Conservation (phyloP, 2,113 vertebrate genomes). For the Brevimyrus niger region DNA sequence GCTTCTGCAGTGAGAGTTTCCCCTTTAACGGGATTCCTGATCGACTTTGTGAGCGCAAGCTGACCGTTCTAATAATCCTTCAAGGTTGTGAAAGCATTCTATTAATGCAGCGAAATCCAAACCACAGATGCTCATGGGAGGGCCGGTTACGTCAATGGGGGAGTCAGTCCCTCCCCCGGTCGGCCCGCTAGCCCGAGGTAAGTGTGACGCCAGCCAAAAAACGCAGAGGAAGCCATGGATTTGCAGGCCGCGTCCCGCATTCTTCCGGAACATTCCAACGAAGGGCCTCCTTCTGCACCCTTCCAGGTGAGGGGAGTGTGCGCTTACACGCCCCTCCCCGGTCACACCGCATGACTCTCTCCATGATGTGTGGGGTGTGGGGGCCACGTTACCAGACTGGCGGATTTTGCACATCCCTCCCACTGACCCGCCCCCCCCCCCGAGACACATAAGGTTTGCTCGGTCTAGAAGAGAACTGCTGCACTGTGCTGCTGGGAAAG, state of each 20-base stretch:
- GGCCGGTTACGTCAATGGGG: slow-evolving; percentile 21
- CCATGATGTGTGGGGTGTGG: not conserved
- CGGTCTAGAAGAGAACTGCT: not conserved
- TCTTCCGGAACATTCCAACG: not conserved
- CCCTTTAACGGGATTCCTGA: not conserved
- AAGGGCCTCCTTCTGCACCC: not conserved
- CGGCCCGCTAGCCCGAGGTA: slow-evolving; percentile 30
- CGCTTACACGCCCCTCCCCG: not conserved
- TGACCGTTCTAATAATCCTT: not conserved
- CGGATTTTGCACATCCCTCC: not conserved
- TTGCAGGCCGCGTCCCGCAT: not conserved
- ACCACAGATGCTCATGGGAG: slow-evolving; percentile 13
- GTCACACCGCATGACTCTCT: not conserved
- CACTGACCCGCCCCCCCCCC: not conserved
- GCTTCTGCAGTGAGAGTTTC: not conserved
- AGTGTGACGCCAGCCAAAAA: not conserved
- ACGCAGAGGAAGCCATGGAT: slow-evolving; percentile 22
- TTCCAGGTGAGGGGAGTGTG: not conserved
- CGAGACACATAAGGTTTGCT: not conserved
- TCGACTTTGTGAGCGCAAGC: not conserved
- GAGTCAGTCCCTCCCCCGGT: slow-evolving; percentile 22
- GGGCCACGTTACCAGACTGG: not conserved
- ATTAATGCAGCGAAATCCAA: slow-evolving; percentile 17
- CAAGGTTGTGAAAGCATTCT: slow-evolving; percentile 24
- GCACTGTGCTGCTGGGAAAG: not conserved